These are phyloP conservation scores for Ptyas mucosa DNA, from an alignment of 2,113 vertebrate species.

Conservation along the genomic window DNA sequence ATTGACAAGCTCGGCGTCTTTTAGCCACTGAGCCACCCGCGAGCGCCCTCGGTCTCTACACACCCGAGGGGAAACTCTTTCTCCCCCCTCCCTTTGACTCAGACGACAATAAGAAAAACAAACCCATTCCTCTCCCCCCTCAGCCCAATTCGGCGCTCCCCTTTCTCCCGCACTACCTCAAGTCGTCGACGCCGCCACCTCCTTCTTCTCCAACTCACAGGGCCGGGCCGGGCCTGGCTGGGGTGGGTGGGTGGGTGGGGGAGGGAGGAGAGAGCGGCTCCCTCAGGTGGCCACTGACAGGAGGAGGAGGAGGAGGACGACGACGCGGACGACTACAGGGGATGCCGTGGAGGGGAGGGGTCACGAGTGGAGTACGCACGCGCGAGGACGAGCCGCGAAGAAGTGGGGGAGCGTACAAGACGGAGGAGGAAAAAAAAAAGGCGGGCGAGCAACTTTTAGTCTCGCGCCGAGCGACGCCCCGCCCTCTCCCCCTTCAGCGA, in stretches of 20 bases:
- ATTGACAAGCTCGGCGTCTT: no score
- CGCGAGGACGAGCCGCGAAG: neutral
- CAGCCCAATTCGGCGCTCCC: neutral
- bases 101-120: neutral
- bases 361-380: neutral
- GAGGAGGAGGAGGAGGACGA: neutral
- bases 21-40: no score
- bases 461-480: neutral
- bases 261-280: slow-evolving; percentile 47
- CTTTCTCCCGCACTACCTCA: neutral
- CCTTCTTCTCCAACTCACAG: slow-evolving; percentile 38
- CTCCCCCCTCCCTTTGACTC: no score
- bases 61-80: neutral
- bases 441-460: neutral
- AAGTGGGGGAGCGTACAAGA: neutral
- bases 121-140: neutral
- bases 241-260: neutral
- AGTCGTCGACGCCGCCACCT: neutral
- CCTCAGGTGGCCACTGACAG: slow-evolving; percentile 58
- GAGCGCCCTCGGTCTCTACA: no score
- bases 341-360: neutral
- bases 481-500: neutral
- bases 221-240: slow-evolving; percentile 45
- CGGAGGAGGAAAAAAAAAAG: neutral
- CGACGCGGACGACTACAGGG: neutral